Evolutionary conservation across 2,113 vertebrate species (phyloP).

Genomic region (Cepphus grylle): DNA sequence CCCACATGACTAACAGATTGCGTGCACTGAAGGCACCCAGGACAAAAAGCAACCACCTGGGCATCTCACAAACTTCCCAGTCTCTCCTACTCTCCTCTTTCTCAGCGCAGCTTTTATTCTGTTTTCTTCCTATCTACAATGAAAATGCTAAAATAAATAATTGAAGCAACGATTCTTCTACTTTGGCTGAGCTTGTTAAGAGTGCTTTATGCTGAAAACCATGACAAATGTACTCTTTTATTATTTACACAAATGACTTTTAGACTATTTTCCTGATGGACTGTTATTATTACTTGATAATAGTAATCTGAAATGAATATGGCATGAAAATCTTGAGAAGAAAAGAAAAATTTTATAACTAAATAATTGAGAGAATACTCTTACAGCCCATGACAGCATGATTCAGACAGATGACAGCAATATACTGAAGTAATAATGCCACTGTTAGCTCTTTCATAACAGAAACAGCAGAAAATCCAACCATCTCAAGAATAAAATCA

Average conservation of each 20-base stretch:
- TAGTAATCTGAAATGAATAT: neutral
- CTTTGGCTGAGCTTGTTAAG: slow-evolving; percentile 11
- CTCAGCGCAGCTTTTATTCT: neutral
- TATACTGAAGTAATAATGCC: neutral
- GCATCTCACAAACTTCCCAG: neutral
- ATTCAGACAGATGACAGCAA: neutral
- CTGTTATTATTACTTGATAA: neutral
- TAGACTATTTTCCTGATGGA: neutral
- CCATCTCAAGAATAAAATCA: neutral
- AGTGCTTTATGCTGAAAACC: neutral
- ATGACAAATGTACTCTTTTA: neutral
- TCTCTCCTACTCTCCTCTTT: neutral
- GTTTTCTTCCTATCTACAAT: neutral
- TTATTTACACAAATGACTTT: neutral
- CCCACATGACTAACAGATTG: neutral
- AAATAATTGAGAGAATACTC: neutral
- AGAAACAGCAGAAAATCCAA: neutral
- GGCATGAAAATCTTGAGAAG: neutral
- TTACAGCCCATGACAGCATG: neutral
- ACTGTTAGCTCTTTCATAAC: neutral
- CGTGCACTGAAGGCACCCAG: neutral
- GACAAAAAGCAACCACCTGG: neutral
- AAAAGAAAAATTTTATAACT: neutral
- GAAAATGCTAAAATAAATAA: slow-evolving; percentile 13
- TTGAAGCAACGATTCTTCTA: neutral